Evolutionary conservation across 1,140 invertebrate species (phyloP), one percentile per base, ranked within the genome.

Genomic region (Orius insidiosus): DNA sequence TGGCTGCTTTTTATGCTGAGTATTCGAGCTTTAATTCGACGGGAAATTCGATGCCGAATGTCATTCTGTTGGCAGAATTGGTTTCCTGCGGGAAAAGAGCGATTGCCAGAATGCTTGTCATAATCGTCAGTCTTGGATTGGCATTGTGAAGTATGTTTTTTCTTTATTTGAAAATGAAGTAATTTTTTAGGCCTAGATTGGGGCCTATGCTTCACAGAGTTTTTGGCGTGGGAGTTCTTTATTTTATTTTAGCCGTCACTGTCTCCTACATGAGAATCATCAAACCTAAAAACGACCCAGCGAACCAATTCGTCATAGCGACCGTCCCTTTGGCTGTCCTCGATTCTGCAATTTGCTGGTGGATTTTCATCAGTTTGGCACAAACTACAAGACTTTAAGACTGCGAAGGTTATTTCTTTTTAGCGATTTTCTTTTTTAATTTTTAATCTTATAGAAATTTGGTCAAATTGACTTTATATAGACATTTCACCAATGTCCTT

Each of bases 51-150:
- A 38, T 47, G 2, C 64, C 69, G 43, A 73, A 74, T 32, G 75
- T 76, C 1, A 70, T 87, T 47, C 60, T 85, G 13, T 72, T 83
- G 53, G 89, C 88, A 2, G 89, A 95, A 66, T 70, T 90, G 59
- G 72, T 93, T 6, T 90, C 85, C 0, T 86, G 81, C 59, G 74
- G 80, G 1, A 96, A 95, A 66, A 63, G 88, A 47, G 86, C 87
- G 1, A 65, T 95, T 38, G 85, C 90, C 2, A 68, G 90, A 52
- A 90, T 94, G 76, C 64, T 96, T 11, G 85, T 96, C 40, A 83
- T 96, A 19, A 90, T 94, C 47, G 88, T 93, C 45, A 87, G 85
- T 52, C 67, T 94, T 37, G 90, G 90, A 35, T 95, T 69, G 90
- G 90, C 30, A 92, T 95, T 57, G 87, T 94, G 50, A 95, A 93